A percentile compares a stretch with the other conserved stretches of the same genome.
These are phyloP conservation scores for Laterallus jamaicensis DNA, from an alignment of 2,113 vertebrate genomes.

Conservation along the genomic window DNA sequence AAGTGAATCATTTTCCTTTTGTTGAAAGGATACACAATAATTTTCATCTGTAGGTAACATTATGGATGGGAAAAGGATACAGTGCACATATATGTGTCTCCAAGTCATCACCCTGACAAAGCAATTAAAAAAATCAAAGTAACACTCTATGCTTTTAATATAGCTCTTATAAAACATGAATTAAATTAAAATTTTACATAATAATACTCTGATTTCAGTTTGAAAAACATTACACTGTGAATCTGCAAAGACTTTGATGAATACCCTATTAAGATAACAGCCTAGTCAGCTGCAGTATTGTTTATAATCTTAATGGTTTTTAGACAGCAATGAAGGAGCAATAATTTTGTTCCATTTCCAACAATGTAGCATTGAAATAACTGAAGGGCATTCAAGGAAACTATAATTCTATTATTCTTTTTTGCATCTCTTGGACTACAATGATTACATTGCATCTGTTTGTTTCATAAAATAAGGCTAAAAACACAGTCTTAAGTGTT, in stretches of 20 bases:
- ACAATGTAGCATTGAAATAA: slow-evolving; percentile 40
- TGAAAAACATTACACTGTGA: slow-evolving; percentile 41
- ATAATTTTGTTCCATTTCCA: slow-evolving; percentile 64
- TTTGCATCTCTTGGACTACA: slow-evolving; percentile 30
- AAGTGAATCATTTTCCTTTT: background rate
- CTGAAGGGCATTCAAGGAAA: slow-evolving; percentile 49
- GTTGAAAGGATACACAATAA: background rate
- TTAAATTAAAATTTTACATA: slow-evolving; percentile 58
- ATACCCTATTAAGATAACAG: slow-evolving; percentile 68
- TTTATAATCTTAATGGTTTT: slow-evolving; percentile 71
- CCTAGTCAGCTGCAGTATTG: slow-evolving; percentile 63
- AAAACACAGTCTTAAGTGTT: background rate
- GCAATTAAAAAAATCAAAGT: slow-evolving; percentile 31
- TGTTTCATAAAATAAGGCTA: slow-evolving; percentile 16
- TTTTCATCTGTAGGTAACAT: background rate
- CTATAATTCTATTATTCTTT: slow-evolving; percentile 11
- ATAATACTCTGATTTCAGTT: slow-evolving; percentile 53
- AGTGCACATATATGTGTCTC: background rate
- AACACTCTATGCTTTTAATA: slow-evolving; percentile 34
- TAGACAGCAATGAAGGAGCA: slow-evolving; percentile 54
- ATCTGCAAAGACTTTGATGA: slow-evolving; percentile 71
- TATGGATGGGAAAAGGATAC: background rate
- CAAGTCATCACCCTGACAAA: background rate
- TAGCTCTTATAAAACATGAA: slow-evolving; percentile 5
- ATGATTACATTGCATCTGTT: slow-evolving; percentile 37